These are phyloP conservation scores for Carduelis carduelis DNA, from an alignment of 2,797 vertebrate genomes.

Conservation along the genomic window DNA sequence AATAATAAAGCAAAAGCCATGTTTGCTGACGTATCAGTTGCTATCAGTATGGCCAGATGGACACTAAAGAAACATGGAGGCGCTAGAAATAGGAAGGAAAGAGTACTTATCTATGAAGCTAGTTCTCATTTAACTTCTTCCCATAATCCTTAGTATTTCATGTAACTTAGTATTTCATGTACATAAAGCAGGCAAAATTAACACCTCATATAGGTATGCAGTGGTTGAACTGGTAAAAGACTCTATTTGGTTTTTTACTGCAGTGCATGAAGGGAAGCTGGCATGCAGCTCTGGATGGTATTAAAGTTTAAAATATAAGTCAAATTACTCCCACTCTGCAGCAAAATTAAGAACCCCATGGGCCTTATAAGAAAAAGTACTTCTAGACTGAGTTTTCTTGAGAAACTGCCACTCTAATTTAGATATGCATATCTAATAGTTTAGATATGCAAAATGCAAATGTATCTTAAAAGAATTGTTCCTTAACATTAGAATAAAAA, in stretches of 20 bases:
- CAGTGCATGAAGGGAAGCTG: background rate
- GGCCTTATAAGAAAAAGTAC: slow-evolving; percentile 4
- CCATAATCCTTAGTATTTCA: background rate
- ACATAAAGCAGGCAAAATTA: background rate
- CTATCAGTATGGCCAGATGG: background rate
- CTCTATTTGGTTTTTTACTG: background rate
- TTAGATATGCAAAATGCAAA: slow-evolving; percentile 19
- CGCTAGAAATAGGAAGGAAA: background rate
- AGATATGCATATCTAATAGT: background rate
- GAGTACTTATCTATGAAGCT: background rate
- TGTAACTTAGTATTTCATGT: background rate
- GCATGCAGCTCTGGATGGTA: background rate
- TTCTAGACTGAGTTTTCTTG: background rate
- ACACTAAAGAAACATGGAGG: background rate
- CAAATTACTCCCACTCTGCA: slow-evolving; percentile 3
- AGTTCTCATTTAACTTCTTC: background rate
- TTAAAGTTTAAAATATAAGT: slow-evolving; percentile 24
- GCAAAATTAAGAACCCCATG: slow-evolving; percentile 17
- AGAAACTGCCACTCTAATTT: background rate
- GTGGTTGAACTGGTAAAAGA: background rate
- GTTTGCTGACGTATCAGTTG: background rate
- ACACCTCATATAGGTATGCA: background rate
- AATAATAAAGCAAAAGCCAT: background rate
- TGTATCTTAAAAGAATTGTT: background rate
- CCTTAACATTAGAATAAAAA: slow-evolving; percentile 10